Base-by-base conservation (phyloP, 2,113 vertebrate genomes). In the Pygathrix nemaeus region DNA sequence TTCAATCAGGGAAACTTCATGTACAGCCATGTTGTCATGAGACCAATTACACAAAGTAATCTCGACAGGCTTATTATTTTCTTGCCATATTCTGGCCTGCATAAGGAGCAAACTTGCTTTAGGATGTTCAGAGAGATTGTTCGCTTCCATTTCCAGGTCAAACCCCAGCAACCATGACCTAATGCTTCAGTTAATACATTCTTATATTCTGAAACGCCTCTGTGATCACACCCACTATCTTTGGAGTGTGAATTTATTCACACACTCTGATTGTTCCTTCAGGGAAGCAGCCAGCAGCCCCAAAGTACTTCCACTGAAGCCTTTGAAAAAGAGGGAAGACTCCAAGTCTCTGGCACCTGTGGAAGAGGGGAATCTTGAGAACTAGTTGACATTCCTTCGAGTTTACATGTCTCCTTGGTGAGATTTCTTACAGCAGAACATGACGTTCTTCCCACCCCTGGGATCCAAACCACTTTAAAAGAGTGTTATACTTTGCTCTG, bases 361-460 rank as follows among this genome's bases (percentile, higher is more conserved):
- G 0, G 45, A 45, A 9, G 27, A n/a, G 18, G 38, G 45, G 61
- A 43, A 35, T 43, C 16, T 3, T 1, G 30, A 8, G 1, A n/a
- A 48, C 83, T 11, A 13, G 52, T n/a, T 30, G 45, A 3, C 0
- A 3, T 2, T 25, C 78, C 55, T 27, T 68, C 20, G 43, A 10
- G 40, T 17, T 55, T 21, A 88, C 25, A 27, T 8, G 16, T 55
- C 80, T 30, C 59, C 6, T 72, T 68, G 89, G 52, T 43, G 40
- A 94, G 83, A 87, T 66, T 80, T 66, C 93, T 87, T 45, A 43
- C 27, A 84, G 50, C 75, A 38, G 80, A 81, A 92, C 80, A 55
- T 0, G 45, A 45, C 0, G 8, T 95, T 72, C 87, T 78, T 20
- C 5, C 50, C 87, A 81, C 25, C 1, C n/a, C 50, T 13, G 6